Base-by-base conservation (phyloP, 1,140 invertebrate species). In the Leptinotarsa lineolata region DNA sequence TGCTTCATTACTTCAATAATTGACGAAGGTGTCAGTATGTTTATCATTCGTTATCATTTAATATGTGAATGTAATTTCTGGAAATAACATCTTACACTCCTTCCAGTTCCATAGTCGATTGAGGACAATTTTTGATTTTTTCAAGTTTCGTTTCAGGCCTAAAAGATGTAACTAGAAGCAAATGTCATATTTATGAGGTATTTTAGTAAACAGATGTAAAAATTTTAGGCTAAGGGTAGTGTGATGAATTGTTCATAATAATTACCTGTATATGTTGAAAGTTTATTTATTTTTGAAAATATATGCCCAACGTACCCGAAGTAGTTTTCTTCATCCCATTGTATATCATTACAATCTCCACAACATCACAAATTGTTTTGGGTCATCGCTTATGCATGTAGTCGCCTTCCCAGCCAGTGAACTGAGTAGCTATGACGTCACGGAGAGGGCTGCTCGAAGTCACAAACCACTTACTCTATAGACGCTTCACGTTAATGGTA, bases 251-350 rank as follows among this genome's bases (percentile, higher is more conserved):
- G 63, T 65, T 65, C 24, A 39, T 65, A 65, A 65, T 13, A 65
- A n/a, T 65, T 24, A 12, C 22, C 24, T 54, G 48, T 65, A 65
- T 65, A 65, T 65, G 63, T 65, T 65, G 18, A 24, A 65, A 65
- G 63, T 65, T 65, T 65, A 65, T 65, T 65, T 65, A 65, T 65
- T 65, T 65, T 65, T 65, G 39, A 65, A 24, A 65, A 65, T 65
- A 65, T 65, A 65, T 18, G 63, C 63, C 39, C 48, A 54, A 18
- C 48, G n/a, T 54, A 54, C 48, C 6, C 48, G 4, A 54, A n/a
- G n/a, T 18, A 54, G 48, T 54, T 18, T 54, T n/a, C 15, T 18
- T 18, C 46, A n/a, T 54, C 15, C 6, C 3, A 2, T 54, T 54
- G 4, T 18, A 54, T 16, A 54, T 54, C 48, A 16, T n/a, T 54